Evolutionary conservation across 2,797 vertebrate species (phyloP).

Genomic region (Acomys russatus): DNA sequence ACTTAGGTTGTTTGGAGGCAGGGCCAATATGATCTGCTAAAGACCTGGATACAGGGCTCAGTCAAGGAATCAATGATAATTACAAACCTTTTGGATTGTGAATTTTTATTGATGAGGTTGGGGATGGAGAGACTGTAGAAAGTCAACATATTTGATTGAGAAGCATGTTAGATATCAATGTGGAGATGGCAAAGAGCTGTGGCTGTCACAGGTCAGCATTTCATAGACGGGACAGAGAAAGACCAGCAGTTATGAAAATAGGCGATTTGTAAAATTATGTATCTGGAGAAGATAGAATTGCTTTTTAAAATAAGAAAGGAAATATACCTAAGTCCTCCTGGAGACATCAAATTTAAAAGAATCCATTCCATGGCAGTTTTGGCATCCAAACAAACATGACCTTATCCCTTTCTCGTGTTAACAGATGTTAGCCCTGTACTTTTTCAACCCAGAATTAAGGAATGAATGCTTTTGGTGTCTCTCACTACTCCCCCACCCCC

Average conservation of each 20-base stretch:
- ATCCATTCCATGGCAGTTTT: background rate
- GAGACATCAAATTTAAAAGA: background rate
- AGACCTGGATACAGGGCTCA: constrained; percentile 24
- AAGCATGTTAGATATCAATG: background rate
- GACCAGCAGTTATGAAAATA: background rate
- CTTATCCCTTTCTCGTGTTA: background rate
- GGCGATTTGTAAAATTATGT: background rate
- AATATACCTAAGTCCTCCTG: background rate
- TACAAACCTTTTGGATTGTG: background rate
- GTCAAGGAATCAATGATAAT: background rate
- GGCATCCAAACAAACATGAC: background rate
- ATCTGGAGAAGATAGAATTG: background rate
- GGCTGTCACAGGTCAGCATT: background rate
- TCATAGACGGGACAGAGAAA: constrained; percentile 6
- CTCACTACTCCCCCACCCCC: background rate
- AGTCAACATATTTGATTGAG: background rate
- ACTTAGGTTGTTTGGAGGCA: constrained; percentile 15
- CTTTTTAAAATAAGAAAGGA: constrained; percentile 11
- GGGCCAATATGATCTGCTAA: background rate
- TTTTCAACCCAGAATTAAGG: background rate
- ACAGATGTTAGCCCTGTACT: background rate
- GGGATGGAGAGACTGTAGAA: background rate
- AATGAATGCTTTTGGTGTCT: constrained; percentile 9
- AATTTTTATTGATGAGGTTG: constrained; percentile 4
- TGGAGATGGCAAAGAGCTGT: background rate